Conservation (phyloP, 2,113 vertebrate genomes). For the Lamprotornis superbus region DNA sequence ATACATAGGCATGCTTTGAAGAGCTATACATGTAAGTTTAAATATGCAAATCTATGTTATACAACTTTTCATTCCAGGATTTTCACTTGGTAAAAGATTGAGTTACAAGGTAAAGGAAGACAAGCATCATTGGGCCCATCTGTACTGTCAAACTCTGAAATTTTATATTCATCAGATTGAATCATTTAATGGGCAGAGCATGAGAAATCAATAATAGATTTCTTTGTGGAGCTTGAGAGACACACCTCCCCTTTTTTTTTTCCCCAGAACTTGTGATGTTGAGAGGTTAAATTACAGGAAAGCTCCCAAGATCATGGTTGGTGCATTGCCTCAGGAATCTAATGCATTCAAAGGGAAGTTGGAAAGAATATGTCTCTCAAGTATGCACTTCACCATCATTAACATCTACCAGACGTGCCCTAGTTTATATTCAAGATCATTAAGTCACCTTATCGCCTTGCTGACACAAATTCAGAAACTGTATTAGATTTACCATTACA, state of each 20-base stretch:
- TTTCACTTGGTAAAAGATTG: not conserved
- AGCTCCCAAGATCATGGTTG: not conserved
- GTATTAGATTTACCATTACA: not conserved
- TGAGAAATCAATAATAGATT: not conserved
- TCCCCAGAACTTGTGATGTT: not conserved
- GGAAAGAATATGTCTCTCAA: not conserved
- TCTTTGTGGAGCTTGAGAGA: not conserved
- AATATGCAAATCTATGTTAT: not conserved
- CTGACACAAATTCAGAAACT: not conserved
- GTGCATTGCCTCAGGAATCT: not conserved
- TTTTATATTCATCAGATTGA: not conserved
- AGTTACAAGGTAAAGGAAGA: not conserved
- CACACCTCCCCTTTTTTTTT: rapidly evolving
- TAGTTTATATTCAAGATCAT: not conserved
- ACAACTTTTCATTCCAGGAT: not conserved
- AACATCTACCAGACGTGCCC: not conserved
- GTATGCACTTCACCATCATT: not conserved
- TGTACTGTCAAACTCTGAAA: not conserved
- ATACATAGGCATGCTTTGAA: not conserved
- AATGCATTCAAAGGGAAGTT: not conserved
- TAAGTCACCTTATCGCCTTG: not conserved
- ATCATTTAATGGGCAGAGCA: not conserved
- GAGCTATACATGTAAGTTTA: not conserved
- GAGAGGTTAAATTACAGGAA: not conserved
- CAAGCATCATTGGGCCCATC: not conserved